phyloP scores from a whole-genome alignment of 2,888 invertebrate genomes.

The Heteromyza rotundicornis region DNA sequence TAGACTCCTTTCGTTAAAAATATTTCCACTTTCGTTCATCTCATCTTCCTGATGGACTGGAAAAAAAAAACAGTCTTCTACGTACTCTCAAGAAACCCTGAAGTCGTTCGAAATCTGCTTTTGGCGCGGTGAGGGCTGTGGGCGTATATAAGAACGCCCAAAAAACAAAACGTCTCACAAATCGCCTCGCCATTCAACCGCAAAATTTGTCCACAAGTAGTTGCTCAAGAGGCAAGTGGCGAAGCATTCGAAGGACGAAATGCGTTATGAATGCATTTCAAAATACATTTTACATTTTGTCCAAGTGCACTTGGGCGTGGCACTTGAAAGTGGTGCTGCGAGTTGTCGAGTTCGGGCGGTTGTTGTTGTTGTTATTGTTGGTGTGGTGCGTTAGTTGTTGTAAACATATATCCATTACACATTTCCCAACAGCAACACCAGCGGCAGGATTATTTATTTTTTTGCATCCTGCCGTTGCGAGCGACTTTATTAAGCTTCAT shows the following conservation, averaged over 20 bases:
- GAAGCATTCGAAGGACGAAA: slow-evolving; percentile 18
- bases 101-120: too few species aligned
- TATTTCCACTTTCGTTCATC: too few species aligned
- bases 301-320: not conserved
- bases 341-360: not conserved
- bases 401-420: slow-evolving; percentile 12
- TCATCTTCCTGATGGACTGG: too few species aligned
- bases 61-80: too few species aligned
- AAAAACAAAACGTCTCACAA: too few species aligned
- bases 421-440: not conserved
- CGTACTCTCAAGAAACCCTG: too few species aligned
- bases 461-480: not conserved
- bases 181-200: slow-evolving; percentile 1
- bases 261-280: slow-evolving; percentile 25
- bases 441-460: not conserved
- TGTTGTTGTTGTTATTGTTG: not conserved
- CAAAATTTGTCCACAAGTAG: slow-evolving; percentile 2
- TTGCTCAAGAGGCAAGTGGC: not conserved
- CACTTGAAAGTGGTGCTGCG: slow-evolving; percentile 3
- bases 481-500: slow-evolving; percentile 1
- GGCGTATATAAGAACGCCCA: too few species aligned
- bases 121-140: too few species aligned
- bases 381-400: not conserved
- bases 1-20: too few species aligned
- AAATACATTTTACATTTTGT: slow-evolving; percentile 13